Evolutionary conservation across 2,888 invertebrate genomes (phyloP).

Genomic region (Auanema sp.): DNA sequence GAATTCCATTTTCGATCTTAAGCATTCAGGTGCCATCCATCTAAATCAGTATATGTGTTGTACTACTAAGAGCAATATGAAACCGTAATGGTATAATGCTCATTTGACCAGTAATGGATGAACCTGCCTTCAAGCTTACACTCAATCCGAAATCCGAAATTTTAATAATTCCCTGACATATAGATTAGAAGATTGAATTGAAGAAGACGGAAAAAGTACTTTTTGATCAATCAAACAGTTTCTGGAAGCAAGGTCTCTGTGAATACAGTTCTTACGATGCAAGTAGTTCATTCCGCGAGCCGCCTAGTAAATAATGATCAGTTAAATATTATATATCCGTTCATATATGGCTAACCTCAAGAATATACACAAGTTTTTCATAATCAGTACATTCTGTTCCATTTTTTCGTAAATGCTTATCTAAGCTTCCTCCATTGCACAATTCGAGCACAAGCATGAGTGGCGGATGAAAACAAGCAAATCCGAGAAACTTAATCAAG

Average conservation of each 20-base stretch:
- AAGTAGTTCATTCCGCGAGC: conserved; percentile 3
- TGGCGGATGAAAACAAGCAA: conserved; percentile 3
- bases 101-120: not conserved
- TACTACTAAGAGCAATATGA: too few relatives aligned
- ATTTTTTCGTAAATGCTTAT: not conserved
- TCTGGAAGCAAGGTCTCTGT: not conserved
- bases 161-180: not conserved
- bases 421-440: not conserved
- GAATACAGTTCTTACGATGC: conserved; percentile 3
- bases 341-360: not conserved
- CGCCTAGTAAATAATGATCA: not conserved
- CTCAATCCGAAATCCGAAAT: conserved; percentile 5
- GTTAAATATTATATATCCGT: not conserved
- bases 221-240: not conserved
- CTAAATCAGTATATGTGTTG: not conserved
- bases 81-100: too few relatives aligned
- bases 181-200: not conserved
- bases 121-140: not conserved
- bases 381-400: not conserved
- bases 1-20: conserved; percentile 36
- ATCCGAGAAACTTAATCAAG: conserved; percentile 1
- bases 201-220: too few relatives aligned
- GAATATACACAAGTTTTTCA: not conserved
- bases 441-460: not conserved
- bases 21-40: conserved; percentile 54